Evolutionary conservation across 2,797 vertebrate species (phyloP).

Genomic region (Halcyon smyrnensis): DNA sequence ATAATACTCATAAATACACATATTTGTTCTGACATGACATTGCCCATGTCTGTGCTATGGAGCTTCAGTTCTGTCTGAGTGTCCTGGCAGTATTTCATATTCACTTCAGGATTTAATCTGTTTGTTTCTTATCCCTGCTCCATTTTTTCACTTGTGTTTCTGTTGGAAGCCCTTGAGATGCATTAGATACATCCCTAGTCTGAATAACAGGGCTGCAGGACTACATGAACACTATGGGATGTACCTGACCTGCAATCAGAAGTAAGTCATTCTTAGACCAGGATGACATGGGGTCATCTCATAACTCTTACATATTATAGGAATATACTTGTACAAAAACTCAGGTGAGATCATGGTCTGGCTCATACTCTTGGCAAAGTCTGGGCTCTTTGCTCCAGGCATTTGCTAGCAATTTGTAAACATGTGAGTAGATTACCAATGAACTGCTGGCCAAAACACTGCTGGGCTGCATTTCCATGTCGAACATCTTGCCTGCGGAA

Average conservation of each 20-base stretch:
- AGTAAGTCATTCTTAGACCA: not conserved
- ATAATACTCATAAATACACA: not conserved
- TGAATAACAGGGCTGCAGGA: not conserved
- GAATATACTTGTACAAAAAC: not conserved
- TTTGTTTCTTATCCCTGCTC: not conserved
- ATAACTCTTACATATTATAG: not conserved
- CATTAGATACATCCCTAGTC: not conserved
- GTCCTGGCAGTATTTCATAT: not conserved
- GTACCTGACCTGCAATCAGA: not conserved
- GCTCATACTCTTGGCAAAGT: not conserved
- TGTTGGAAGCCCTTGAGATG: not conserved
- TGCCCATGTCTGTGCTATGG: not conserved
- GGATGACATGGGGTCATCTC: not conserved
- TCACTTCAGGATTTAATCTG: not conserved
- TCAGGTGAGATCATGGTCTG: not conserved
- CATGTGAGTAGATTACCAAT: slow-evolving; percentile 81
- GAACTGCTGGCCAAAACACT: slow-evolving; percentile 94
- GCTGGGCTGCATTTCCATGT: slow-evolving; percentile 95
- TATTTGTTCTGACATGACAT: not conserved
- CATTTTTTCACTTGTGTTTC: not conserved
- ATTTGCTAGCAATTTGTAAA: not conserved
- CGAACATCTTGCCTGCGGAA: slow-evolving; percentile 97
- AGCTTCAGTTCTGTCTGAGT: not conserved
- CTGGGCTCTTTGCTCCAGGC: not conserved
- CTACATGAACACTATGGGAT: not conserved